phyloP scores from a whole-genome alignment of 2,888 invertebrate species.

The Drosophila sordidapex region DNA sequence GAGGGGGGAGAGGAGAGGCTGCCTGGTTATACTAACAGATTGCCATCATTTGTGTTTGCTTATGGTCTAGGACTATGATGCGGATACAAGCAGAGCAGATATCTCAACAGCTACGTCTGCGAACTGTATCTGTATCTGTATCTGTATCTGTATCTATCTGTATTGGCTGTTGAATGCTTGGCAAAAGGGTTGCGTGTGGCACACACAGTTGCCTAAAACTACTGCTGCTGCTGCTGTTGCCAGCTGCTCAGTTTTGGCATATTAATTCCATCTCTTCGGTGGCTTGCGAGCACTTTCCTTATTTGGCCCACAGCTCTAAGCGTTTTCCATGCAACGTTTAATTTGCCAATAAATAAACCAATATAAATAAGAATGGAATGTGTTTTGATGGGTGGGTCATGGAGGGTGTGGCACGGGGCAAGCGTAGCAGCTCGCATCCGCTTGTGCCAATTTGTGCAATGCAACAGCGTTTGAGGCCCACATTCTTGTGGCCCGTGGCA shows the following conservation, averaged over 20 bases:
- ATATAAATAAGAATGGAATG: neutral
- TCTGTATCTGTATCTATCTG: constrained; percentile 8
- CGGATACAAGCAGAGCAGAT: constrained; percentile 14
- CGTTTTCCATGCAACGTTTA: constrained; percentile 40
- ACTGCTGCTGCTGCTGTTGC: neutral
- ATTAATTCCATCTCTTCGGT: constrained; percentile 30
- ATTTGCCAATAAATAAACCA: constrained; percentile 51
- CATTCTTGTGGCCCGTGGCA: constrained; percentile 16
- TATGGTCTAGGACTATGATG: constrained; percentile 38
- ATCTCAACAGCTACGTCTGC: constrained; percentile 10
- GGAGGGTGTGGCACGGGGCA: constrained; percentile 19
- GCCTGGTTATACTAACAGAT: constrained; percentile 54
- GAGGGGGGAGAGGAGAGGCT: neutral
- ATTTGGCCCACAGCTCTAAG: constrained; percentile 8
- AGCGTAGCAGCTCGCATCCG: constrained; percentile 63
- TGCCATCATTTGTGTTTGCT: constrained; percentile 73
- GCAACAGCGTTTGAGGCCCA: constrained; percentile 51
- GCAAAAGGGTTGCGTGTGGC: constrained; percentile 12
- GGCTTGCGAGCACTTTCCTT: neutral
- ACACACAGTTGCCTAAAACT: constrained; percentile 1
- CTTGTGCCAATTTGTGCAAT: constrained; percentile 69
- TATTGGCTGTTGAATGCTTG: constrained; percentile 2
- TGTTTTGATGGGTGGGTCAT: neutral
- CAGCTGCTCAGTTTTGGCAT: constrained; percentile 32
- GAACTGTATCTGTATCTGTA: constrained; percentile 4